These are phyloP conservation scores for Rattus norvegicus DNA, from an alignment of 2,113 vertebrate genomes.

Conservation along the genomic window DNA sequence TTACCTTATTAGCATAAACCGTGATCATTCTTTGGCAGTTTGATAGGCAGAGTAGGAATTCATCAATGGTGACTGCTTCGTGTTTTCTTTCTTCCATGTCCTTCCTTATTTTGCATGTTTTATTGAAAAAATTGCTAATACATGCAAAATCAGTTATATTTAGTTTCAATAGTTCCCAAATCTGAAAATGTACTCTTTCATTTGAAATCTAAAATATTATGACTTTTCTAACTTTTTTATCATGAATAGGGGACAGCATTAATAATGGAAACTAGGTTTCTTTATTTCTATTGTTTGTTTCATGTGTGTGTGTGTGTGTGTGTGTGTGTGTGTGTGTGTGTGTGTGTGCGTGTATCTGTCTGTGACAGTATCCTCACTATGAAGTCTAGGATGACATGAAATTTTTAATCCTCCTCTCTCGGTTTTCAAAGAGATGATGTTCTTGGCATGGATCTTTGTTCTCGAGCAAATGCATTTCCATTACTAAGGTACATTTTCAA, in stretches of 20 bases:
- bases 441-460: not conserved
- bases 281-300: not conserved
- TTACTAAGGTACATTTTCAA: not conserved
- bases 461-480: not conserved
- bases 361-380: not conserved
- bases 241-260: rapidly evolving
- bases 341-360: no score
- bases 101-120: not conserved
- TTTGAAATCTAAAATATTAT: not conserved
- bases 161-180: not conserved
- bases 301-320: not conserved
- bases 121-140: not conserved
- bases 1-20: not conserved
- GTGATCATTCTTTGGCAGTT: not conserved
- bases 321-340: no score
- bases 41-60: not conserved
- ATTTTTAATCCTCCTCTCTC: not conserved
- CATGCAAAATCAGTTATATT: not conserved
- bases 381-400: no score
- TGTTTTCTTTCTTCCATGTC: not conserved
- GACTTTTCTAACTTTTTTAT: not conserved
- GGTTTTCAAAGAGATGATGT: no score
- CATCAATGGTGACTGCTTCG: not conserved
- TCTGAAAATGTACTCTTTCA: not conserved
- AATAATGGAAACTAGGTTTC: not conserved